Base-by-base conservation (phyloP, 2,888 invertebrate genomes). In the Didymodactylos carnosus region DNA sequence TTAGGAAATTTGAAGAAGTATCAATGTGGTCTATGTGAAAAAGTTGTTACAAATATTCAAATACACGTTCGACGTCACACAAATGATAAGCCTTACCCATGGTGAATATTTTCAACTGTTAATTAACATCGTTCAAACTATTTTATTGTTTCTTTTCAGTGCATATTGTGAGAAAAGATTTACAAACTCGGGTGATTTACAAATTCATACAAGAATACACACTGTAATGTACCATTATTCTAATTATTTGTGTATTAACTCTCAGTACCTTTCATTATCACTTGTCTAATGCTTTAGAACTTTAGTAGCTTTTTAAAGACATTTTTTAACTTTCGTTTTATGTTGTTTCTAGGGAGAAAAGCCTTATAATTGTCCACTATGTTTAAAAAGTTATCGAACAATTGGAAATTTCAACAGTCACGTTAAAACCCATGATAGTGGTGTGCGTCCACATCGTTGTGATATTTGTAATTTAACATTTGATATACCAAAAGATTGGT, bases 361-460 rank as follows among this genome's bases (percentile, higher is more conserved):
- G 40, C 70, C 70, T 19, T 70, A 70, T 16, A 25, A 25, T 39
- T 70, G 70, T 70, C 70, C 70, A 70, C n/a, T 70, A 40, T 70
- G 70, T 27, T 39, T 39, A 16, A 70, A 70, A 23, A 40, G 40
- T 70, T 70, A 70, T 14, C 70, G 70, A 25, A 70, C 70, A 7
- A 70, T 70, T 8, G 70, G 70, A 23, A 70, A 70, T 70, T 70
- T 70, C n/a, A 70, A 70, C 14, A 40, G 40, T 70, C 70, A 70
- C 25, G 70, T 70, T 8, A 70, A 70, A 40, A 70, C 70, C 1
- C 70, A 70, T 40, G 70, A 70, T 70, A 35, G 29, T 3, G 70
- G 70, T 41, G 40, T 25, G 7, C 70, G 70, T 16, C 70, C 70
- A 23, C 70, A 70, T 70, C 70, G 70, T 70, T 70, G 70, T 40